Evolutionary conservation across 1,140 invertebrate genomes (phyloP), one percentile per base, ranked within the genome.

Genomic region (Ips nitidus): DNA sequence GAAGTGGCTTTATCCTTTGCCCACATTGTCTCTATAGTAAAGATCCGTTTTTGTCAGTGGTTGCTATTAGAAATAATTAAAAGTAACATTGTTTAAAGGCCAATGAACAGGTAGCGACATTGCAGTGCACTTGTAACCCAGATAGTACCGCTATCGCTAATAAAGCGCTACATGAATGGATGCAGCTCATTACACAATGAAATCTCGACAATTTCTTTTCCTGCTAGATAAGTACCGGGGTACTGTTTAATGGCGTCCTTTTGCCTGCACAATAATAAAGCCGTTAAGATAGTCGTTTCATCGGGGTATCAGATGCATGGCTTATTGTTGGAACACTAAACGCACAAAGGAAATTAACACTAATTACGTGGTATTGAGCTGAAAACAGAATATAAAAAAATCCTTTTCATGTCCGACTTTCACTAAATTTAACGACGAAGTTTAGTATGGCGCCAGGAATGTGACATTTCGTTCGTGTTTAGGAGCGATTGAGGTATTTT

Each of bases 171-270:
- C 45, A 50, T 50, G 45, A 50, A 50, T 50, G 45, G 45, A 50
- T 50, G 45, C 45, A 50, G 45, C 45, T 50, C 45, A 50, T 50
- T 50, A 50, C 45, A 50, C 45, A 50, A 50, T 50, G 45, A 50
- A 50, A 50, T 50, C 45, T 50, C 45, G 6, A 50, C 45, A 50
- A 6, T 8, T 50, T 50, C 45, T 50, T 50, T 50, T 50, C 45
- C 45, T 22, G 45, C 45, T 50, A 8, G 45, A 55, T 50, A 50
- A 50, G 45, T 50, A 50, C 45, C 45, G 22, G 36, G n/a, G 45
- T 50, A 50, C 45, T 50, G 45, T 50, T 50, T 50, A 50, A 50
- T 3, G 45, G 45, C 22, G 22, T 22, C 22, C 22, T 22, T 22
- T 22, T 22, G 22, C 22, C 22, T 22, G 22, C 45, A 50, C 45